Conservation (phyloP, 2,888 invertebrate genomes). For the Homarus gammarus region DNA sequence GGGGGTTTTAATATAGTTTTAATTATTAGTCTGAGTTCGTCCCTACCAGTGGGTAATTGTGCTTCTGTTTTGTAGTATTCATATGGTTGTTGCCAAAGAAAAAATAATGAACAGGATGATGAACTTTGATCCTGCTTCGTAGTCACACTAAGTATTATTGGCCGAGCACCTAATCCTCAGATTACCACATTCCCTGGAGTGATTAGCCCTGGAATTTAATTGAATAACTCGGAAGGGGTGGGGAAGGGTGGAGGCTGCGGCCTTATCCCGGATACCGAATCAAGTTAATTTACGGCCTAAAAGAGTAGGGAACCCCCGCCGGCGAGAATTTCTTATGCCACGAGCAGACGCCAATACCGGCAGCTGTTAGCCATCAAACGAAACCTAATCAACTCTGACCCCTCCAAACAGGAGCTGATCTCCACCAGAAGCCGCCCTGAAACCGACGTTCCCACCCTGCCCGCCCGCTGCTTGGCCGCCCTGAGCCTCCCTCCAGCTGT, state of each 20-base stretch:
- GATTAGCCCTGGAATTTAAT: slow-evolving; percentile 6
- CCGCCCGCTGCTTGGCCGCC: neutral
- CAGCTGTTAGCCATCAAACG: no score
- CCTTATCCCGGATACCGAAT: neutral
- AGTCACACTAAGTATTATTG: neutral
- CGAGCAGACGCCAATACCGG: no score
- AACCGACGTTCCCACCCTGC: no score
- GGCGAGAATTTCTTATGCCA: no score
- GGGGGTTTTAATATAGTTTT: no score
- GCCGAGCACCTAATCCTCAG: neutral
- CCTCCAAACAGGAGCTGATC: no score
- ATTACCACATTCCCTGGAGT: slow-evolving; percentile 8
- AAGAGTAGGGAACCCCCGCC: neutral
- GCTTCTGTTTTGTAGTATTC: no score
- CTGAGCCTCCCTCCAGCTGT: neutral
- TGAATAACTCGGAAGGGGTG: neutral
- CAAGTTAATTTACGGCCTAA: neutral
- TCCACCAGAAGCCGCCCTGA: no score
- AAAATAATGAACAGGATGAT: neutral
- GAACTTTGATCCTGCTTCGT: neutral
- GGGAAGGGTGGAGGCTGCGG: neutral
- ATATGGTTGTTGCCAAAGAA: no score
- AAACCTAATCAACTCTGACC: no score
- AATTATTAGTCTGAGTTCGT: no score
- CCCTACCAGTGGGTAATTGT: no score